Evolutionary conservation across 2,113 vertebrate species (phyloP).

Genomic region (Smithornis capensis): DNA sequence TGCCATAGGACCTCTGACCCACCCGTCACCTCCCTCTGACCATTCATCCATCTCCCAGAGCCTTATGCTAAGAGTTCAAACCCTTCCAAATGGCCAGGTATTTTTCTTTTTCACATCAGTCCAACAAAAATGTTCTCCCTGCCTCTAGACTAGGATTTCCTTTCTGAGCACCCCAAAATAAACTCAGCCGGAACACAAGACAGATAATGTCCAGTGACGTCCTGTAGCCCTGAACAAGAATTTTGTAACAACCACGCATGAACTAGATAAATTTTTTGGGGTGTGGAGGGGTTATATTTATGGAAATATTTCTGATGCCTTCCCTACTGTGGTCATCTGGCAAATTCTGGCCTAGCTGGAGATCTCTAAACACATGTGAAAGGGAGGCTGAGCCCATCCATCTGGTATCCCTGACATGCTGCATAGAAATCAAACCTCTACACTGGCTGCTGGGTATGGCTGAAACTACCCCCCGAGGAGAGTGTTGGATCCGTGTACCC

Average conservation of each 20-base stretch:
- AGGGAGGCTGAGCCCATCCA: not conserved
- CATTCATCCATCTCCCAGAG: constrained; percentile 33
- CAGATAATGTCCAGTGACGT: not conserved
- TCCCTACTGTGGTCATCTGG: not conserved
- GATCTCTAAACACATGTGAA: not conserved
- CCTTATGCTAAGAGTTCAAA: constrained; percentile 21
- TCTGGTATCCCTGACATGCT: not conserved
- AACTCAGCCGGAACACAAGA: not conserved
- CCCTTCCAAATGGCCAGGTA: constrained; percentile 7
- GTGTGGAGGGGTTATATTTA: not conserved
- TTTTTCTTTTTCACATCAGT: not conserved
- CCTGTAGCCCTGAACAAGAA: not conserved
- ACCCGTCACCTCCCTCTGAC: constrained; percentile 3
- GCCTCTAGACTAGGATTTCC: not conserved
- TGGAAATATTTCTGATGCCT: not conserved
- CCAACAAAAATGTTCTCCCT: not conserved
- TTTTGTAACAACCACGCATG: not conserved
- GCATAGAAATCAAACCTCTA: not conserved
- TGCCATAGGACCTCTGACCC: not conserved
- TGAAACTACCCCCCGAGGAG: not conserved
- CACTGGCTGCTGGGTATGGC: not conserved
- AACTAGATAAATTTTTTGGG: not conserved
- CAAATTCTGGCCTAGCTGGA: not conserved
- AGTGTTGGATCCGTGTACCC: not conserved
- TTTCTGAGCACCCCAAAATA: constrained; percentile 39